These are phyloP conservation scores for Galemys pyrenaicus DNA, from an alignment of 2,113 vertebrate genomes.

Conservation along the genomic window DNA sequence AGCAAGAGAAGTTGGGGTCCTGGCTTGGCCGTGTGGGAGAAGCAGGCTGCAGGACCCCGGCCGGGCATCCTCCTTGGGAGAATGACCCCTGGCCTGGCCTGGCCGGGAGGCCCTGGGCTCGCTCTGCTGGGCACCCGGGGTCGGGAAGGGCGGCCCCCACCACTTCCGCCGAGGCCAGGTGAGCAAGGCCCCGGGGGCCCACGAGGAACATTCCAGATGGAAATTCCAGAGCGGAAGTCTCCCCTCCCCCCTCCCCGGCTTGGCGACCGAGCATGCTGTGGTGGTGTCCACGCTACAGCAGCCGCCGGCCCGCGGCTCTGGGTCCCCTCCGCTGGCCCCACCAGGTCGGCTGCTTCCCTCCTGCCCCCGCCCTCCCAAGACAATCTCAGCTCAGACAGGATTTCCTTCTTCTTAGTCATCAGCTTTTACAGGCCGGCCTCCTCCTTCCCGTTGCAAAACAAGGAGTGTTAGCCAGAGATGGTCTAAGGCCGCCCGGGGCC, in stretches of 20 bases:
- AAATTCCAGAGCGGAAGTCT: neutral
- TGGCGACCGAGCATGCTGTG: no score
- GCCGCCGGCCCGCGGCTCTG: no score
- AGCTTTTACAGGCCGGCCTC: neutral
- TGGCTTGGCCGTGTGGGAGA: neutral
- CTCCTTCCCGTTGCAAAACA: conserved; percentile 23
- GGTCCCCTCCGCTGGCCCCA: neutral
- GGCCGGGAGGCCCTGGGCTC: no score
- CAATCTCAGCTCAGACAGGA: conserved; percentile 68
- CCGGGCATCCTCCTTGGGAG: neutral
- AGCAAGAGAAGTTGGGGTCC: neutral
- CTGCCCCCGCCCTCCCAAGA: neutral
- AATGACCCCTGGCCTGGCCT: neutral
- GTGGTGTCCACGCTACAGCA: no score
- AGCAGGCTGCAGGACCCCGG: no score
- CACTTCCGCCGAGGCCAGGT: neutral
- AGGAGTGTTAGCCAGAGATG: neutral
- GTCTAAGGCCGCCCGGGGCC: neutral
- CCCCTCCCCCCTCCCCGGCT: neutral
- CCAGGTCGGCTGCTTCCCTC: neutral
- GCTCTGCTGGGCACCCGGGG: accelerated
- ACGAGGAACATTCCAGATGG: neutral
- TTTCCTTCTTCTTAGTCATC: conserved; percentile 69
- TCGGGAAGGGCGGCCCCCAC: neutral
- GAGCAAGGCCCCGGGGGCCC: neutral